These are phyloP conservation scores for Sylvia atricapilla DNA, from an alignment of 2,113 vertebrate species.

Conservation along the genomic window DNA sequence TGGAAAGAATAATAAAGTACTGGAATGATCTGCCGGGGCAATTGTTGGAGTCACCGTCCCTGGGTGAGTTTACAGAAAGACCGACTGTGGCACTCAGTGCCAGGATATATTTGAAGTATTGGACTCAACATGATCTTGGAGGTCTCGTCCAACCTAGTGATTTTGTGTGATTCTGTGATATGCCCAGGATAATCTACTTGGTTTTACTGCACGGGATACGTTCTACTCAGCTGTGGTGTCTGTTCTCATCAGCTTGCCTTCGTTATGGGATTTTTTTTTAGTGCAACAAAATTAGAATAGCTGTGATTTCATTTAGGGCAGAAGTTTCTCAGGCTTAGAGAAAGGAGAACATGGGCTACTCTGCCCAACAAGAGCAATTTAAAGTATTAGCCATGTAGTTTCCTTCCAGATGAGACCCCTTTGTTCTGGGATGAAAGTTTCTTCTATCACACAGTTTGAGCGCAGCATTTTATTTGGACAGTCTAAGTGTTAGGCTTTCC, in stretches of 20 bases:
- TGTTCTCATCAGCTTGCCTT: background rate
- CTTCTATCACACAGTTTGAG: background rate
- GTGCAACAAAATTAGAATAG: background rate
- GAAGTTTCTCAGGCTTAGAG: background rate
- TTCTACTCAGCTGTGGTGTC: background rate
- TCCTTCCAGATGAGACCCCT: background rate
- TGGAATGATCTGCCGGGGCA: background rate
- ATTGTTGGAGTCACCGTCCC: background rate
- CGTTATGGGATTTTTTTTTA: background rate
- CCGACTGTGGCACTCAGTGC: background rate
- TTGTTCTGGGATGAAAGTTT: background rate
- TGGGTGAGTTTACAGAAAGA: background rate
- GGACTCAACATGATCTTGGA: background rate
- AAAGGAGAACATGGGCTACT: background rate
- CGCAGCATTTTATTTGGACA: background rate
- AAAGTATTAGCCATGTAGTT: background rate
- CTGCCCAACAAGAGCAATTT: background rate
- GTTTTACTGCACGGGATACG: background rate
- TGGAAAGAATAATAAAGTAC: background rate
- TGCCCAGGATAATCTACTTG: background rate
- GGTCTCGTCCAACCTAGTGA: background rate
- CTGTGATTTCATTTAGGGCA: background rate
- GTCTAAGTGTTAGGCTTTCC: background rate
- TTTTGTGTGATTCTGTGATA: background rate
- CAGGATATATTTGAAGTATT: background rate